Conservation (phyloP, 2,113 vertebrate species). For the Chascanopsetta lugubris region DNA sequence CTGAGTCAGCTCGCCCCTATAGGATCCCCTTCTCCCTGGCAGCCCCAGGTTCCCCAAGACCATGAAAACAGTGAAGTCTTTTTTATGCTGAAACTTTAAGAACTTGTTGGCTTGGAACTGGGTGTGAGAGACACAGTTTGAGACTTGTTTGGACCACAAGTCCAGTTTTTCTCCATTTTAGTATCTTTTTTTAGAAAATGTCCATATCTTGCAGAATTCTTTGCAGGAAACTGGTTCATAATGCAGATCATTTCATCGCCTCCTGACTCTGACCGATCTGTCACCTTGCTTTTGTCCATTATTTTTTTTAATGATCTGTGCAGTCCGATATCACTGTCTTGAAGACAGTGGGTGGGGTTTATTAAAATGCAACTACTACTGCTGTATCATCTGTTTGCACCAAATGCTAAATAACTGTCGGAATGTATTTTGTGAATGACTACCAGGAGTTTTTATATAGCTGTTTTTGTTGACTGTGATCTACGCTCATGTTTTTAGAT, state of each 20-base stretch:
- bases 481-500: constrained; percentile 31
- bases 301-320: constrained; percentile 14
- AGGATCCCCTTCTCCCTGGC: constrained; percentile 54
- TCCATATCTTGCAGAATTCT: constrained; percentile 31
- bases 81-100: constrained; percentile 85
- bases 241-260: constrained; percentile 12
- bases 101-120: constrained; percentile 46
- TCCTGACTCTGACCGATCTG: constrained; percentile 4
- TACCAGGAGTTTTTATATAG: constrained; percentile 38
- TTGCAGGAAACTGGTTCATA: constrained; percentile 20
- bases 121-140: constrained; percentile 41
- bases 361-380: constrained; percentile 12
- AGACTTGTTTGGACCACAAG: constrained; percentile 24
- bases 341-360: background rate
- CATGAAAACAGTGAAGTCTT: constrained; percentile 78
- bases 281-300: constrained; percentile 2
- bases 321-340: constrained; percentile 10
- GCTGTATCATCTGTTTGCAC: constrained; percentile 42
- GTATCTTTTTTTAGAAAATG: constrained; percentile 6
- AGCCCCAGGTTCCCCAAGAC: constrained; percentile 54
- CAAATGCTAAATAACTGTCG: constrained; percentile 37
- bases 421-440: constrained; percentile 52
- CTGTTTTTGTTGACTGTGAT: constrained; percentile 37
- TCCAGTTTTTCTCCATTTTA: constrained; percentile 25
- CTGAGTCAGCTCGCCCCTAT: constrained; percentile 67